Evolutionary conservation across 2,113 vertebrate genomes (phyloP).

Genomic region (Muntiacus reevesi): DNA sequence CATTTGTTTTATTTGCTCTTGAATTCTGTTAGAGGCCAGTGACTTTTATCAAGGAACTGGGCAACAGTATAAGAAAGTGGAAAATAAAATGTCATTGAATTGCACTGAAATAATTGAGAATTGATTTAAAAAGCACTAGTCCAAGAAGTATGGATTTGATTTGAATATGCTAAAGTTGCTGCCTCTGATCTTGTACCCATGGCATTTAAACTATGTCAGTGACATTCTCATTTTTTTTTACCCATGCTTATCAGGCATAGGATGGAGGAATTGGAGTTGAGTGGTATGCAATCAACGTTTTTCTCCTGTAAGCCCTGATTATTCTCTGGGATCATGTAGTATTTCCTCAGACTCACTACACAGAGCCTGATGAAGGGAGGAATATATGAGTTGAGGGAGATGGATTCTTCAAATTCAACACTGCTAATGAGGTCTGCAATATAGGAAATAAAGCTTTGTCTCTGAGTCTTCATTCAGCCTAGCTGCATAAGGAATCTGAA

Average conservation of each 20-base stretch:
- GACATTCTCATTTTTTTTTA: constrained; percentile 10
- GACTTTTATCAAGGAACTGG: not conserved
- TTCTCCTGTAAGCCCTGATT: not conserved
- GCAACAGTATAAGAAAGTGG: not conserved
- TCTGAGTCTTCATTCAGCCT: not conserved
- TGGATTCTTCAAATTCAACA: not conserved
- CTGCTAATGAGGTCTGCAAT: not conserved
- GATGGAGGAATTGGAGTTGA: not conserved
- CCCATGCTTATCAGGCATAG: not conserved
- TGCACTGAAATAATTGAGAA: not conserved
- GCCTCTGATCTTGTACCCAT: not conserved
- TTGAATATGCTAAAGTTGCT: not conserved
- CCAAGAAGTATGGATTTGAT: not conserved
- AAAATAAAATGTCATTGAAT: not conserved
- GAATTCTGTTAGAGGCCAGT: not conserved
- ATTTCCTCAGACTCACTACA: not conserved
- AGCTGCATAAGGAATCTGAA: not conserved
- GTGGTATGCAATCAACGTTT: not conserved
- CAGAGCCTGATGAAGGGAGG: not conserved
- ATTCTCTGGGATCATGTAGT: not conserved
- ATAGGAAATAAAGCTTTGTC: not conserved
- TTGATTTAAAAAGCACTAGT: not conserved
- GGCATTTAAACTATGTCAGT: not conserved
- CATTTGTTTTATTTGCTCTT: not conserved
- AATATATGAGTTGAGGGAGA: not conserved